Base-by-base conservation (phyloP, 2,113 vertebrate species). In the Oostethus manadensis region DNA sequence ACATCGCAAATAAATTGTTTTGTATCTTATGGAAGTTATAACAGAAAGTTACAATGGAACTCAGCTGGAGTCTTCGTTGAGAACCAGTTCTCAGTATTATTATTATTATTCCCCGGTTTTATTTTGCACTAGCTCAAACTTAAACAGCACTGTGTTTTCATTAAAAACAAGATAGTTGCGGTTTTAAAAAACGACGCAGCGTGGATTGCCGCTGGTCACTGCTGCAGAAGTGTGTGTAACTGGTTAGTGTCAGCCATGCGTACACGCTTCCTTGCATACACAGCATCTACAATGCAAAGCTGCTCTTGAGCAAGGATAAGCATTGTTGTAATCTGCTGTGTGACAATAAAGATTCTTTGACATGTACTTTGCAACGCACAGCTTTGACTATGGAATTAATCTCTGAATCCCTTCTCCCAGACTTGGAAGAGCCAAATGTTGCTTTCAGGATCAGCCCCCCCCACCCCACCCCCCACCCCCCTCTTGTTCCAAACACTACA, bases 341-440 rank as follows among this genome's bases (percentile, higher is more conserved):
- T 18, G 53, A 42, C 38, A 21, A 40, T 55, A 55, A 55, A 42
- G 35, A 40, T 55, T 40, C 18, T 21, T n/a, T 40, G 53, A 40
- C 53, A 21, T 21, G 17, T 55, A 21, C 26, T 55, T 40, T 2
- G 11, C 10, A 10, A 35, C 7, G n/a, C 33, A 8, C 51, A 40
- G 10, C 35, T 38, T 18, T 14, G 15, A 55, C n/a, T 40, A 35
- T 10, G 38, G 15, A 55, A 55, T 35, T 55, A 55, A 55, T 55
- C 53, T 14, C 38, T 10, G 38, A 42, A 42, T 42, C 38, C 38
- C 13, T 42, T 42, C 53, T 55, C n/a, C 35, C 18, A n/a, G 21
- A 21, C 53, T 21, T 21, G 53, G 1, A 15, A 8, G 29, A 33
- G 53, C 33, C 13, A 55, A 55, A 40, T 14, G 18, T 55, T 42